phyloP scores from a whole-genome alignment of 2,113 vertebrate species.

The Proteles cristata region DNA sequence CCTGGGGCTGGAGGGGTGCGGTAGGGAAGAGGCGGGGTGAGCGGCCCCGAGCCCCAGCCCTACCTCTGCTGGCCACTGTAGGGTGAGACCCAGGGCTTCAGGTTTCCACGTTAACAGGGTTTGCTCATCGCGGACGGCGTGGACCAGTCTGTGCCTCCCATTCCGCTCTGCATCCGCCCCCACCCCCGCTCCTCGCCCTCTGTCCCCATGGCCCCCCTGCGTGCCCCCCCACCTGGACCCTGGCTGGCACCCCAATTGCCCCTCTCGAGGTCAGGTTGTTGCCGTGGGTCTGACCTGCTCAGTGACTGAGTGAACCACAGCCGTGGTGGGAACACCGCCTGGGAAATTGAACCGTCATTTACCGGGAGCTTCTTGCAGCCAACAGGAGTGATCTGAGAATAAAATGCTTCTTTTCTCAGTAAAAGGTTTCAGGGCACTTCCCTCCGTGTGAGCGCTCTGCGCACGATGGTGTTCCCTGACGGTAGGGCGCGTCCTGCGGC shows the following conservation, averaged over 20 bases:
- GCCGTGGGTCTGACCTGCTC: fast-evolving
- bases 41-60: background rate
- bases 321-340: fast-evolving
- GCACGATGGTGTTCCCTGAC: fast-evolving
- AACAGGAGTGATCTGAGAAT: background rate
- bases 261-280: background rate
- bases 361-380: background rate
- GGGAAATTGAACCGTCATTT: background rate
- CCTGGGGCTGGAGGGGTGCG: background rate
- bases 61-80: background rate
- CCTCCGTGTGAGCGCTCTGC: too few species aligned
- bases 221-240: background rate
- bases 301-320: fast-evolving
- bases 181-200: fast-evolving
- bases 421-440: background rate
- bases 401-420: background rate
- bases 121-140: fast-evolving
- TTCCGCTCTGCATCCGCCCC: fast-evolving
- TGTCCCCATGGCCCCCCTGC: too few species aligned
- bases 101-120: background rate
- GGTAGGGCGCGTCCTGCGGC: fast-evolving
- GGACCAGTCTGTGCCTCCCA: background rate
- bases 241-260: fast-evolving
- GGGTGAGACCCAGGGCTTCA: too few species aligned
- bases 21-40: background rate